These are phyloP conservation scores for Heliconius congener DNA, from an alignment of 1,140 invertebrate species.

Conservation along the genomic window DNA sequence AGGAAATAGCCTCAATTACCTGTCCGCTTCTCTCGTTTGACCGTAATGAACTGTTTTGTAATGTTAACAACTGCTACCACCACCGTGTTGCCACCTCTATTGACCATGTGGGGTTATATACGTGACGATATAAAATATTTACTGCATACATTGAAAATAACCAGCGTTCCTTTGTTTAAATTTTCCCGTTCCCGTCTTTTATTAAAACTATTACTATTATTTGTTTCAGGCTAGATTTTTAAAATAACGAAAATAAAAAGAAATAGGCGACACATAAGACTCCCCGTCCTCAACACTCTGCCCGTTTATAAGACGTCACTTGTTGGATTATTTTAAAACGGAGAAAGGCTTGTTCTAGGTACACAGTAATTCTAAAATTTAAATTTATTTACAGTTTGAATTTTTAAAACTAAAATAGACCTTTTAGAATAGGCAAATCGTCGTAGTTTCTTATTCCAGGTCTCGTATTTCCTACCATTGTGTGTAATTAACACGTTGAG, in stretches of 20 bases:
- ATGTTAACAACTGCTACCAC: not conserved
- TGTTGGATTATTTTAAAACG: too few relatives aligned
- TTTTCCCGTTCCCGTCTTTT: not conserved
- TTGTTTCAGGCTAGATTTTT: not conserved
- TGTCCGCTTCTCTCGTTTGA: not conserved
- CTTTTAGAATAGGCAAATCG: not conserved
- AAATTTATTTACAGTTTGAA: too few relatives aligned
- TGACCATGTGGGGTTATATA: not conserved
- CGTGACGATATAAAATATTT: not conserved
- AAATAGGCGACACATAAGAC: too few relatives aligned
- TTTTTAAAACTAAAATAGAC: not conserved
- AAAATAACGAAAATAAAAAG: too few relatives aligned
- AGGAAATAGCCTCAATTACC: not conserved
- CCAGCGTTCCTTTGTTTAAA: not conserved
- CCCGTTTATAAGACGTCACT: too few relatives aligned
- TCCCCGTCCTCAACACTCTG: too few relatives aligned
- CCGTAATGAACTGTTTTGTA: not conserved
- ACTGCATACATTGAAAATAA: not conserved
- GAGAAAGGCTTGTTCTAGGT: too few relatives aligned
- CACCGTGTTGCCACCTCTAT: not conserved
- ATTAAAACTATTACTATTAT: not conserved
- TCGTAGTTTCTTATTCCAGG: not conserved
- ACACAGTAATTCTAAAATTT: too few relatives aligned
- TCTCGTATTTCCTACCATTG: not conserved
- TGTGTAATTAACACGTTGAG: conserved; percentile 8